Evolutionary conservation across 2,888 invertebrate genomes (phyloP).

Genomic region (Dryobota labecula): DNA sequence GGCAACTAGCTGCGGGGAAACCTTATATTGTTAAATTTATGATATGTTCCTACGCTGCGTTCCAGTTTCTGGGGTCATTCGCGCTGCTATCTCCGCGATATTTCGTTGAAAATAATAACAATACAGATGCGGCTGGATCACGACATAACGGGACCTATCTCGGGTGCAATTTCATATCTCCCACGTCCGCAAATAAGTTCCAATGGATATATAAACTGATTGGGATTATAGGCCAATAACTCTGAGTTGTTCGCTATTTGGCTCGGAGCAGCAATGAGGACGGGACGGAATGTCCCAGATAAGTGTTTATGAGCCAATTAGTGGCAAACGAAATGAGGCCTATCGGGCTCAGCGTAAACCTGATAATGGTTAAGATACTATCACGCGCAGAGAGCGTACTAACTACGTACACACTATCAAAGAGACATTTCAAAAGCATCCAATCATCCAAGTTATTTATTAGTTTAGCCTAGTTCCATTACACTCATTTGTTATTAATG

Average conservation of each 20-base stretch:
- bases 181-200: conserved; percentile 69
- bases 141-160: conserved; percentile 71
- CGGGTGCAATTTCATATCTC: conserved; percentile 69
- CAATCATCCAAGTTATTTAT: conserved; percentile 60
- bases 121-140: conserved; percentile 70
- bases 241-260: conserved; percentile 78
- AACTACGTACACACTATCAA: conserved; percentile 56
- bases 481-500: conserved; percentile 61
- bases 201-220: conserved; percentile 70
- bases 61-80: conserved; percentile 84
- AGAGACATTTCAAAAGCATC: conserved; percentile 55
- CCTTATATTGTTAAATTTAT: conserved; percentile 88
- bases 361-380: conserved; percentile 79
- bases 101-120: conserved; percentile 83
- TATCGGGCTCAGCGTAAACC: conserved; percentile 78
- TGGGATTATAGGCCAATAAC: conserved; percentile 76
- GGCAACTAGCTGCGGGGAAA: conserved; percentile 87
- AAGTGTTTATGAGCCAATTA: conserved; percentile 86
- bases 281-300: conserved; percentile 80
- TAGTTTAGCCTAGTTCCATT: conserved; percentile 61
- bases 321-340: conserved; percentile 81
- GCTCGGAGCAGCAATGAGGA: conserved; percentile 75
- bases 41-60: conserved; percentile 81
- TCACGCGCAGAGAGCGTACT: conserved; percentile 67
- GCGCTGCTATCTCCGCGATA: conserved; percentile 79